A percentile compares a stretch with the other conserved stretches of the same genome.
Evolutionary conservation across 2,113 vertebrate genomes (phyloP).

Genomic region (Sinocyclocheilus anophthalmus): DNA sequence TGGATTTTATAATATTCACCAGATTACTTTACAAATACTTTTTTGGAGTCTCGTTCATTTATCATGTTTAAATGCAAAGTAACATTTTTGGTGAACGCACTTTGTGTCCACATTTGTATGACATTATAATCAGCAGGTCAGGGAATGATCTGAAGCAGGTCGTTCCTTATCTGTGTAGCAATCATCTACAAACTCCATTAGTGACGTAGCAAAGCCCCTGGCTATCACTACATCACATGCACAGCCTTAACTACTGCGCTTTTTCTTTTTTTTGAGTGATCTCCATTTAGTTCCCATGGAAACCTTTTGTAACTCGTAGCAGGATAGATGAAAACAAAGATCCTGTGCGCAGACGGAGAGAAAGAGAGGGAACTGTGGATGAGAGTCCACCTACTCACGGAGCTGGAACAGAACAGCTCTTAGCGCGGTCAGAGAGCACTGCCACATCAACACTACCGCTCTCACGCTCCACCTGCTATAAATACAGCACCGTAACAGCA

Average conservation of each 20-base stretch:
- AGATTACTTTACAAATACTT: not conserved
- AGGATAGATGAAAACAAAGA: slow-evolving; percentile 52
- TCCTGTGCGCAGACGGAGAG: slow-evolving; percentile 40
- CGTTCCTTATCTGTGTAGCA: slow-evolving; percentile 46
- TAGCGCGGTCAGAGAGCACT: slow-evolving; percentile 47
- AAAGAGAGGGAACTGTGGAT: slow-evolving; percentile 36
- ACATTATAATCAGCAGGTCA: not conserved
- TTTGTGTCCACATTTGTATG: not conserved
- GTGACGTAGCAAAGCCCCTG: slow-evolving; percentile 1
- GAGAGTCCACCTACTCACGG: slow-evolving; percentile 60
- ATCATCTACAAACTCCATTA: slow-evolving; percentile 27
- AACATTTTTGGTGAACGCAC: not conserved
- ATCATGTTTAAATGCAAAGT: not conserved
- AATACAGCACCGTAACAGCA: not conserved
- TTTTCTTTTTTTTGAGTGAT: slow-evolving; percentile 35
- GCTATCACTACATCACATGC: slow-evolving; percentile 38
- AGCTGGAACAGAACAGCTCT: slow-evolving; percentile 50
- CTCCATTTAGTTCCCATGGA: slow-evolving; percentile 69
- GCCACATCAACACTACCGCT: slow-evolving; percentile 15
- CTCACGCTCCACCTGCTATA: slow-evolving; percentile 13
- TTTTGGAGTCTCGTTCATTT: not conserved
- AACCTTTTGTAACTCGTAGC: slow-evolving; percentile 61
- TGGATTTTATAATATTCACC: not conserved
- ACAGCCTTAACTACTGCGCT: slow-evolving; percentile 23
- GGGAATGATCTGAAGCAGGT: not conserved